Evolutionary conservation across 1,140 invertebrate species (phyloP).

Genomic region (Lucilia cuprina): DNA sequence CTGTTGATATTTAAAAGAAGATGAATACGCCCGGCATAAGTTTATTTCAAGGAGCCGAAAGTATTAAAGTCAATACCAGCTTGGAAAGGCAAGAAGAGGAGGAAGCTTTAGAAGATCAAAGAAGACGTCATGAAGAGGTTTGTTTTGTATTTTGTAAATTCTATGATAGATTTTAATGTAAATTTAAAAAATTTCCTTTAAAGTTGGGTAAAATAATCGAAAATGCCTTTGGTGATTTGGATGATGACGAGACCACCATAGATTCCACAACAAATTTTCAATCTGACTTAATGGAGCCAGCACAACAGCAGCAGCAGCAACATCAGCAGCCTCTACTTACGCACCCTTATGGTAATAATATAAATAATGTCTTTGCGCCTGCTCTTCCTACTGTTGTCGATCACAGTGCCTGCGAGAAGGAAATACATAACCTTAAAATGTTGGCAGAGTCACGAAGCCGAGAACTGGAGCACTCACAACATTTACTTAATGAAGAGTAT

Average conservation of each 20-base stretch:
- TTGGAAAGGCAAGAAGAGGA: constrained; percentile 66
- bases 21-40: constrained; percentile 69
- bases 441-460: constrained; percentile 48
- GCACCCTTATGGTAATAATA: constrained; percentile 26
- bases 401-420: constrained; percentile 28
- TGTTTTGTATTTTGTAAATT: constrained; percentile 9
- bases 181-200: constrained; percentile 21
- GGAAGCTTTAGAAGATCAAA: constrained; percentile 68
- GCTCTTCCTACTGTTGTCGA: background rate
- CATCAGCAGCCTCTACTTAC: background rate
- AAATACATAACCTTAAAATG: constrained; percentile 51
- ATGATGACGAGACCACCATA: constrained; percentile 66
- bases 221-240: constrained; percentile 68
- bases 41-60: constrained; percentile 67
- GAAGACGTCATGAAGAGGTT: constrained; percentile 67
- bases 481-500: constrained; percentile 43
- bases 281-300: constrained; percentile 43
- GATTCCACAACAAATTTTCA: constrained; percentile 54
- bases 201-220: constrained; percentile 65
- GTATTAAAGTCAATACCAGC: constrained; percentile 67
- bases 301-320: background rate
- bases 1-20: background rate
- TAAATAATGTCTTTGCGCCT: background rate
- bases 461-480: constrained; percentile 48
- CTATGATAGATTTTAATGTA: background rate